Evolutionary conservation across 1,140 invertebrate species (phyloP).

Genomic region (Camponotus floridanus): DNA sequence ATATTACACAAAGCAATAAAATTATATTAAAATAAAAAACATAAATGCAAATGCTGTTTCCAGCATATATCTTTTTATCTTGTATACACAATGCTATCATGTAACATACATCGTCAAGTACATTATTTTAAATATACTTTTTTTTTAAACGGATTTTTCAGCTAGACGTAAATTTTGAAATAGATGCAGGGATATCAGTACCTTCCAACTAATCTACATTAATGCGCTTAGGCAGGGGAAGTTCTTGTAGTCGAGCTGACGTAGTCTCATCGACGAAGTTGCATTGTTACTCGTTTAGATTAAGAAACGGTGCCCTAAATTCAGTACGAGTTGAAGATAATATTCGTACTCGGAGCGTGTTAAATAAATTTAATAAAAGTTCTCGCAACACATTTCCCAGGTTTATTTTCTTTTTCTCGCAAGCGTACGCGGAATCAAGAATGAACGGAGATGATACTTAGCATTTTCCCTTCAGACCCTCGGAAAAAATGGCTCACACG

Average conservation of each 20-base stretch:
- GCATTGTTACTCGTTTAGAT: constrained; percentile 23
- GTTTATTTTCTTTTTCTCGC: background rate
- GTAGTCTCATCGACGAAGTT: constrained; percentile 64
- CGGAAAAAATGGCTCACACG: constrained; percentile 49
- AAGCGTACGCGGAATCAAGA: background rate
- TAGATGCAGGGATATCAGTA: constrained; percentile 40
- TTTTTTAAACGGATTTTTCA: background rate
- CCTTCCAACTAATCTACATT: constrained; percentile 71
- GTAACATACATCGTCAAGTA: background rate
- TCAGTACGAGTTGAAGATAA: background rate
- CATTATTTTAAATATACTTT: background rate
- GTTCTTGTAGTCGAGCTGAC: constrained; percentile 50
- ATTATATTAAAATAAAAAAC: background rate
- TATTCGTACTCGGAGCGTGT: background rate
- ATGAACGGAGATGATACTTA: background rate
- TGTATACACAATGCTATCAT: background rate
- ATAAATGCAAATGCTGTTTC: background rate
- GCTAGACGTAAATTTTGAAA: constrained; percentile 39
- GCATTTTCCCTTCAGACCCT: background rate
- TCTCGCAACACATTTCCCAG: background rate
- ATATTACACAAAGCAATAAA: background rate
- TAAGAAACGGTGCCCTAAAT: constrained; percentile 46
- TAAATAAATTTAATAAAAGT: constrained; percentile 17
- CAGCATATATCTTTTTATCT: no score
- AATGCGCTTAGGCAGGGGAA: constrained; percentile 64